Evolutionary conservation across 2,797 vertebrate species (phyloP).

Genomic region (Steatocranus sp.): DNA sequence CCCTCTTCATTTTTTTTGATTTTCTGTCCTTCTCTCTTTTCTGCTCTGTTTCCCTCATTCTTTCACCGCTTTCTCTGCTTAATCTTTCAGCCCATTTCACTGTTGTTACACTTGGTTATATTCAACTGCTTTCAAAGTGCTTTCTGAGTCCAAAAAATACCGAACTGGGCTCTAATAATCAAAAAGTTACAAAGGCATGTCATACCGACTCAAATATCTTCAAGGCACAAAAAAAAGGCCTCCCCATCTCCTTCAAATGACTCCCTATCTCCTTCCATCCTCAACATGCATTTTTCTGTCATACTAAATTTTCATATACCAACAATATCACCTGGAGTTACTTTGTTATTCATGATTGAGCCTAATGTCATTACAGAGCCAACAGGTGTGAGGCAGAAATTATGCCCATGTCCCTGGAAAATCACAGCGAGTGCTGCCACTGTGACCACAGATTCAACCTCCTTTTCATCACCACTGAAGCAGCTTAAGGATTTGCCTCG

Average conservation of each 20-base stretch:
- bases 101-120: neutral
- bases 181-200: neutral
- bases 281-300: neutral
- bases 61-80: neutral
- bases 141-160: neutral
- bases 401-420: slow-evolving; percentile 9
- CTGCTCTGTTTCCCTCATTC: neutral
- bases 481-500: slow-evolving; percentile 48
- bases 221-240: neutral
- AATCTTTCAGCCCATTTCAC: neutral
- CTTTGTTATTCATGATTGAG: slow-evolving; percentile 8
- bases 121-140: neutral
- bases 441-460: slow-evolving; percentile 19
- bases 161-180: neutral
- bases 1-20: neutral
- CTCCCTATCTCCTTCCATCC: neutral
- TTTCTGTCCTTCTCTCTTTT: neutral
- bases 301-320: neutral
- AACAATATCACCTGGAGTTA: neutral
- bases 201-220: neutral
- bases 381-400: slow-evolving; percentile 26
- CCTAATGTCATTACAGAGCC: neutral
- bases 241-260: neutral
- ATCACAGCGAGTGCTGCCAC: slow-evolving; percentile 7
- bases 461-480: slow-evolving; percentile 22